Base-by-base conservation (phyloP, 1,140 invertebrate species). In the Ostrea denselamellosa region DNA sequence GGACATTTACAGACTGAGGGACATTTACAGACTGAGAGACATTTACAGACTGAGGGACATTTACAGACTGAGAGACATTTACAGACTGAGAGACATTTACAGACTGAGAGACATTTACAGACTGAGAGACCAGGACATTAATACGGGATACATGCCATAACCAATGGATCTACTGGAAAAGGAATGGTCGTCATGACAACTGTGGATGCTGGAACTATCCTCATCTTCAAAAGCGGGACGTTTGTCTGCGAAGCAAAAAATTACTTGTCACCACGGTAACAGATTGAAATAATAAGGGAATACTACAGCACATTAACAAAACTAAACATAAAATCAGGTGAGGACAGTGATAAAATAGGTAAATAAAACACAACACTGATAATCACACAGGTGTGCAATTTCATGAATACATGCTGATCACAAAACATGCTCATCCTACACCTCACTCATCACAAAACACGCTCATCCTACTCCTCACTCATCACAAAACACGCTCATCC, bases 81-180 rank as follows among this genome's bases (percentile, higher is more conserved):
- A 68, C 65, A 28, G n/a, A 68, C 25, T 12, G 68, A 77, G 25
- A 28, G 68, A 34, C 25, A 77, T 3, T 34, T 8, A 25, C 22
- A 28, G 12, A 22, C 19, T 10, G 22, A 28, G 10, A 71, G 0
- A 71, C 12, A 28, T 34, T 28, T 34, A 77, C 9, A 77, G 9
- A 44, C 68, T 10, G 68, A 77, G 8, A 71, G 5, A 71, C 68
- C 19, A 44, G 51, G 9, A 52, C 82, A 77, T 12, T 17, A 4
- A 17, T 17, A 5, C 0, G 56, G 56, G 56, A 58, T 92, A 93
- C 93, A 92, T 92, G 93, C 93, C 93, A 93, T 94, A 94, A 58
- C 93, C 93, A 89, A 94, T 92, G 82, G 82, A 83, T 83, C 82
- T 83, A 83, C 82, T 83, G 82, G 82, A 83, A 53, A 83, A 83